Percentiles rank a stretch among this genome's conserved stretches.
phyloP scores from a whole-genome alignment of 2,113 vertebrate genomes.

The Nyctereutes procyonoides region DNA sequence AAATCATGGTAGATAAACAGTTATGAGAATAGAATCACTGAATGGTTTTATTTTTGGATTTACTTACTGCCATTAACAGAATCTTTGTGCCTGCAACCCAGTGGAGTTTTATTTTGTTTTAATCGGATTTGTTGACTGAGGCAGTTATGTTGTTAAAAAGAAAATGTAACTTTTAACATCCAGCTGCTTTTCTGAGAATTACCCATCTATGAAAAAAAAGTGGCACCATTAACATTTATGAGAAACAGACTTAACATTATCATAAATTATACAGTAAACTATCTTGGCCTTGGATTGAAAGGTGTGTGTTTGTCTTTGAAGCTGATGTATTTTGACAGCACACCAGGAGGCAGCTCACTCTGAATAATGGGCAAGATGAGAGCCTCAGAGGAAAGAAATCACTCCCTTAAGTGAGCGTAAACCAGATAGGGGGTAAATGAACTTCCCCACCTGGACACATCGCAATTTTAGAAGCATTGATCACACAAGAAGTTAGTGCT shows the following conservation, averaged over 20 bases:
- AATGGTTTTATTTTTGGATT: conserved; percentile 44
- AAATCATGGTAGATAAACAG: background rate
- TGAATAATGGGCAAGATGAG: conserved; percentile 85
- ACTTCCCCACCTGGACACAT: conserved; percentile 77
- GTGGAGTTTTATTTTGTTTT: conserved; percentile 68
- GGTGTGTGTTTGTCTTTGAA: conserved; percentile 86
- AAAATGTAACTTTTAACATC: conserved; percentile 70
- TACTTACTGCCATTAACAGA: background rate
- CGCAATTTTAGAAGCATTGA: conserved; percentile 71
- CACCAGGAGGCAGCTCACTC: conserved; percentile 83
- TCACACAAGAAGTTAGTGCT: conserved; percentile 68
- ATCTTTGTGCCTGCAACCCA: conserved; percentile 26
- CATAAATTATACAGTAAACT: conserved; percentile 82
- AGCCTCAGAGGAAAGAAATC: conserved; percentile 72
- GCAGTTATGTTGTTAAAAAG: conserved; percentile 49
- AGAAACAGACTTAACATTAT: conserved; percentile 81
- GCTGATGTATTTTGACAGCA: conserved; percentile 87
- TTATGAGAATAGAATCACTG: background rate
- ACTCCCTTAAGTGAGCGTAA: conserved; percentile 70
- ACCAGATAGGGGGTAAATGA: conserved; percentile 80
- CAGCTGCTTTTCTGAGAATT: conserved; percentile 77
- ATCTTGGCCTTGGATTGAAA: conserved; percentile 80
- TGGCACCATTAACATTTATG: conserved; percentile 69
- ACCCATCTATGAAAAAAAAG: conserved; percentile 66
- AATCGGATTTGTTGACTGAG: conserved; percentile 69